A percentile compares a stretch with the other conserved stretches of the same genome.
Conservation (phyloP, 2,797 vertebrate genomes). For the Micromesistius poutassou region DNA sequence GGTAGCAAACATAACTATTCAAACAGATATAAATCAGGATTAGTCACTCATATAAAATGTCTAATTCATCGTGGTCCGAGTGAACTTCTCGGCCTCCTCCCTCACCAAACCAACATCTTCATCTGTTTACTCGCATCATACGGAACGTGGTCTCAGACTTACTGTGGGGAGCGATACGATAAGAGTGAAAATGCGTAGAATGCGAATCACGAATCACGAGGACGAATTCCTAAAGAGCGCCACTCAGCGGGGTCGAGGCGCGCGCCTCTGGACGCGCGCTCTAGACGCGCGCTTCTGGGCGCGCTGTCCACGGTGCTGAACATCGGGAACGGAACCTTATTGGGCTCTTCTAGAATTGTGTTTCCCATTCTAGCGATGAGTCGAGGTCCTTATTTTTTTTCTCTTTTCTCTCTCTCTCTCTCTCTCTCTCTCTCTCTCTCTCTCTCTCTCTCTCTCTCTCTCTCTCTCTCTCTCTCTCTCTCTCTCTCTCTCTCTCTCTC, state of each 20-base stretch:
- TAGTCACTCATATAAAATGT: not conserved
- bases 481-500: not conserved
- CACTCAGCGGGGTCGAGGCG: not conserved
- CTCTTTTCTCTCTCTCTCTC: not conserved
- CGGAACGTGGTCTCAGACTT: not conserved
- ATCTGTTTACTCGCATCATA: not conserved
- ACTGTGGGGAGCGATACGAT: not conserved
- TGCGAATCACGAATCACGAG: not conserved
- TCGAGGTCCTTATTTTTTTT: not conserved
- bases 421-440: not conserved
- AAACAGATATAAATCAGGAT: not conserved
- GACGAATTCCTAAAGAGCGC: not conserved
- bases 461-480: constrained; percentile 15
- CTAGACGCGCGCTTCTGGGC: not conserved
- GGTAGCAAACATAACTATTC: not conserved
- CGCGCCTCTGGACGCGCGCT: not conserved
- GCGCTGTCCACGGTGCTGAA: constrained; percentile 60
- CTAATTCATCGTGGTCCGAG: not conserved
- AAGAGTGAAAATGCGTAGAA: not conserved
- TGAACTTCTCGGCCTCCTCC: not conserved
- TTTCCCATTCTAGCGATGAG: constrained; percentile 22
- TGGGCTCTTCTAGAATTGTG: not conserved
- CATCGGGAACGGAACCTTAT: constrained; percentile 5
- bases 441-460: not conserved
- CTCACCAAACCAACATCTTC: not conserved